A percentile compares a stretch with the other conserved stretches of the same genome.
Evolutionary conservation across 2,113 vertebrate species (phyloP).

Genomic region (Daboia siamensis): DNA sequence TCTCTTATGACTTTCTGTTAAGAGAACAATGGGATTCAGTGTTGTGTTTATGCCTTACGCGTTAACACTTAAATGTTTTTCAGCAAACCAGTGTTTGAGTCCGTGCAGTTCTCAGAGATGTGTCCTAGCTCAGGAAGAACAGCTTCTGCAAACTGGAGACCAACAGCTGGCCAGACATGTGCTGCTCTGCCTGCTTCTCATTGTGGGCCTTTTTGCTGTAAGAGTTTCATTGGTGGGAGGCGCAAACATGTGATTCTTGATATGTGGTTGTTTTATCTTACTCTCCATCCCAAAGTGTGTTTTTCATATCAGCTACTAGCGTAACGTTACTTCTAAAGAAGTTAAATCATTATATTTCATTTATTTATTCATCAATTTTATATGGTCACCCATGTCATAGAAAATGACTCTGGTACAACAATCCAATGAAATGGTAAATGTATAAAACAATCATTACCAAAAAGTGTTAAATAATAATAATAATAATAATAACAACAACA

Average conservation of each 20-base stretch:
- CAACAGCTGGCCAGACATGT: conserved; percentile 84
- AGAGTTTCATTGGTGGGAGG: conserved; percentile 61
- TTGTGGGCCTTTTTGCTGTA: conserved; percentile 90
- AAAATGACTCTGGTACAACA: not conserved
- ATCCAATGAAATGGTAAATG: not conserved
- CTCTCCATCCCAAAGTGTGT: no score
- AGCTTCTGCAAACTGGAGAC: conserved; percentile 77
- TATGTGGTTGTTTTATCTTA: not conserved
- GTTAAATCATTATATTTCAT: no score
- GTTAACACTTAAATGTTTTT: conserved; percentile 54
- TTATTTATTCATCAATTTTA: no score
- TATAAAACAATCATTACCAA: not conserved
- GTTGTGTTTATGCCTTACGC: conserved; percentile 37
- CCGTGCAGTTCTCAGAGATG: conserved; percentile 80
- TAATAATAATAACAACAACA: no score
- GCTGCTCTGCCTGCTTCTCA: conserved; percentile 86
- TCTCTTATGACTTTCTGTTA: not conserved
- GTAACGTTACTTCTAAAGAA: not conserved
- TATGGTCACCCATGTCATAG: not conserved
- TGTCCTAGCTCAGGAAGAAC: conserved; percentile 80
- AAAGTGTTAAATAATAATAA: no score
- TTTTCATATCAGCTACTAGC: no score
- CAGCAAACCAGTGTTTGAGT: conserved; percentile 77
- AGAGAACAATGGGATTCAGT: not conserved
- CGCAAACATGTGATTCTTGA: not conserved